Conservation (phyloP, 2,113 vertebrate genomes). For the Harpagus bidentatus region DNA sequence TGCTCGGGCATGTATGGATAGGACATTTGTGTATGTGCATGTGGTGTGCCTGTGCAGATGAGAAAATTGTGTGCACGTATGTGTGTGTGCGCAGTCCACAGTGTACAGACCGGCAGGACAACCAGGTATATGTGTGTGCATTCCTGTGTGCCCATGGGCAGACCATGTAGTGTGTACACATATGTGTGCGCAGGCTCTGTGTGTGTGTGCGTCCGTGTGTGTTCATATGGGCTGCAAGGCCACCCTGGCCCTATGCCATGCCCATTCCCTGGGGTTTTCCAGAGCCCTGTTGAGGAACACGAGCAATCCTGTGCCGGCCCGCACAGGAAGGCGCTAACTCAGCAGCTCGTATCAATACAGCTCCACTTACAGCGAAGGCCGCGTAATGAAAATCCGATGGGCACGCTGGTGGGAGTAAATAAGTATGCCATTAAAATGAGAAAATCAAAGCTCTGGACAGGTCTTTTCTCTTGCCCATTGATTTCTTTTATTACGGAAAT, state of each 20-base stretch:
- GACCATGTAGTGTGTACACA: no score
- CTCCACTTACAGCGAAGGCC: conserved; percentile 71
- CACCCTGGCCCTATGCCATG: fast-evolving
- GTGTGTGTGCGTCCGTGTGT: fast-evolving
- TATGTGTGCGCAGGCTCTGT: fast-evolving
- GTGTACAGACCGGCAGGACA: no score
- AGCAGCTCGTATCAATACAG: conserved; percentile 69
- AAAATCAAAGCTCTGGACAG: conserved; percentile 73
- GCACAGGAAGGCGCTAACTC: conserved; percentile 60
- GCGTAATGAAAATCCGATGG: conserved; percentile 73
- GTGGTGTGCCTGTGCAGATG: neutral
- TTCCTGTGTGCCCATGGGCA: fast-evolving
- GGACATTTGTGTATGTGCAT: fast-evolving
- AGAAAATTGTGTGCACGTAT: fast-evolving
- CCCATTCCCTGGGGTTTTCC: neutral
- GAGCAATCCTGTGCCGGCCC: neutral
- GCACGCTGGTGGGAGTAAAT: conserved; percentile 72
- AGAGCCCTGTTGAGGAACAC: neutral
- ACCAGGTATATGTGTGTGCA: fast-evolving
- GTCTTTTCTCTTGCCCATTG: conserved; percentile 74
- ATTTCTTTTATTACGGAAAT: conserved; percentile 77
- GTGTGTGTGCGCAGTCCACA: neutral
- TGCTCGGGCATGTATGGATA: fast-evolving
- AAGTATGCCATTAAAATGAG: conserved; percentile 77
- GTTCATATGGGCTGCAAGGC: neutral